Evolutionary conservation across 2,797 vertebrate genomes (phyloP), one percentile per base, ranked within the genome.

Genomic region (Pogoniulus pusillus): DNA sequence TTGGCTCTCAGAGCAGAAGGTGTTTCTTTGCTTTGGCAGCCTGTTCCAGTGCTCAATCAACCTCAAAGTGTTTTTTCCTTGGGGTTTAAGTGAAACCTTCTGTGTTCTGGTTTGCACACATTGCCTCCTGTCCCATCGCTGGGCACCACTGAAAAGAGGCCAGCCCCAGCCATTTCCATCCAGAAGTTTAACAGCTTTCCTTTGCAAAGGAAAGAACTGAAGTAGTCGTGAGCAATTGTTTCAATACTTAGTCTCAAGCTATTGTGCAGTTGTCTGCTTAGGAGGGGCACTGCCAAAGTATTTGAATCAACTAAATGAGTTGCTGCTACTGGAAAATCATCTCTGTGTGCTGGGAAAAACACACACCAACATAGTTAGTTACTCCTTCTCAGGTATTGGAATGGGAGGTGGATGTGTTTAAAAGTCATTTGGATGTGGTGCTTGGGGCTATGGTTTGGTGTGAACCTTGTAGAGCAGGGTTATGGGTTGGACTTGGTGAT

Each of bases 211-310:
- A 85, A 86, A 73, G 37, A 51, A 78, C 20, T 53, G 35, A 29
- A 34, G 49, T 4, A 57, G 10, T 8, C 39, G 83, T 83, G 49
- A 53, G 10, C 29, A 86, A 54, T 19, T 6, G 2, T 49, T 90
- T 79, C 47, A 55, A 16, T 37, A 54, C 45, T 85, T 85, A 49
- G 26, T n/a, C 35, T 69, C 41, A 7, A 54, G 10, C 17, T 35
- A 53, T 8, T 34, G 12, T 74, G 81, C 4, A 66, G 43, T 26
- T 34, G 27, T 34, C 23, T 20, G 11, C 12, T 54, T 20, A 12
- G 0, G 2, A 34, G 5, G 15, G 58, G 35, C 74, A 45, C n/a
- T 22, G 39, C 29, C 54, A 71, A n/a, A 3, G 22, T 0, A 0
- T 26, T 4, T 2, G 4, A 63, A 79, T 7, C 71, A 53, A 47